Evolutionary conservation across 2,888 invertebrate species (phyloP).

Genomic region (Tortrix viridana): DNA sequence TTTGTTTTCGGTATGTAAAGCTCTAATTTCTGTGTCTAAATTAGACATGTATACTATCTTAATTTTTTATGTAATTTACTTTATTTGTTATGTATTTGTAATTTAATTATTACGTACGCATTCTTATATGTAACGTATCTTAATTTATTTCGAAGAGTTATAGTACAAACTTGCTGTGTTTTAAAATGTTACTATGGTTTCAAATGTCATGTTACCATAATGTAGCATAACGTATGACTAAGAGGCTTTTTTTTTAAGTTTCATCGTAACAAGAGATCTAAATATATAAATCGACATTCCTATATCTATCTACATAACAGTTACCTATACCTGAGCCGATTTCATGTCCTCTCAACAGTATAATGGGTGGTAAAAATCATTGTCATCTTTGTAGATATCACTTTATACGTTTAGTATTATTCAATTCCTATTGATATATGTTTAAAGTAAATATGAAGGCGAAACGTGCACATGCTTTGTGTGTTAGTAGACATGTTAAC

Average conservation of each 20-base stretch:
- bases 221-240: conserved; percentile 1
- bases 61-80: neutral
- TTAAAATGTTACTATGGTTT: conserved; percentile 2
- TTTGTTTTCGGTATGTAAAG: too few relatives aligned
- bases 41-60: neutral
- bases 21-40: too few relatives aligned
- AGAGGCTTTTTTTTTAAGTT: neutral
- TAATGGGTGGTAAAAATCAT: conserved; percentile 30
- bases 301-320: conserved; percentile 31
- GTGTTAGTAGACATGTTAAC: conserved; percentile 15
- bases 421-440: conserved; percentile 2
- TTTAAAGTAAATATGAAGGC: conserved; percentile 9
- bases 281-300: conserved; percentile 22
- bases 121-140: too few relatives aligned
- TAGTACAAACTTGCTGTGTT: too few relatives aligned
- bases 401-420: conserved; percentile 17
- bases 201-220: conserved; percentile 32
- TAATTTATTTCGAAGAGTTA: too few relatives aligned
- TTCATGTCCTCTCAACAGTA: conserved; percentile 18
- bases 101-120: neutral
- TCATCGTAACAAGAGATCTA: conserved; percentile 16
- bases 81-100: neutral
- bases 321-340: conserved; percentile 8
- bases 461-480: conserved; percentile 27
- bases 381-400: conserved; percentile 26